Evolutionary conservation across 2,113 vertebrate genomes (phyloP).

Genomic region (Lamprotornis superbus): DNA sequence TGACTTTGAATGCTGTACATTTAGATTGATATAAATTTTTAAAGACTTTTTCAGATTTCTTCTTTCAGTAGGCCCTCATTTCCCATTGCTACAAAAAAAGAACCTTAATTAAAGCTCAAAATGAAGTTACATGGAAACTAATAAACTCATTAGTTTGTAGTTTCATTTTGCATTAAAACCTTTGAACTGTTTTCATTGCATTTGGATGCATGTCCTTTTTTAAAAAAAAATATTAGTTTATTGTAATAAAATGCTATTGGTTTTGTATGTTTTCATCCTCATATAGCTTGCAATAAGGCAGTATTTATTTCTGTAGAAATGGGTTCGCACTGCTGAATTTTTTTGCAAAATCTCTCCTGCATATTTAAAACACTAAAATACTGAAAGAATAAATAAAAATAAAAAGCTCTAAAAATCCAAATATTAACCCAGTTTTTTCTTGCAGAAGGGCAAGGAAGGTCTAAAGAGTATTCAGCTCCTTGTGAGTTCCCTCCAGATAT

Average conservation of each 20-base stretch:
- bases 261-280: not conserved
- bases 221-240: fast-evolving
- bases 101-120: not conserved
- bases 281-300: not conserved
- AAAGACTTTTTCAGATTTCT: not conserved
- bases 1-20: not conserved
- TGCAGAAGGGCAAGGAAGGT: not conserved
- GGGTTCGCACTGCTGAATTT: not conserved
- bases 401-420: not conserved
- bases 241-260: not conserved
- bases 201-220: not conserved
- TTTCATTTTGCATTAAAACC: not conserved
- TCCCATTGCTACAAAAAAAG: not conserved
- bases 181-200: not conserved
- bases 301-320: not conserved
- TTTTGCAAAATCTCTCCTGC: not conserved
- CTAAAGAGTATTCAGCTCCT: not conserved
- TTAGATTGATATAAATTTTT: not conserved
- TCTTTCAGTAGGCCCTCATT: not conserved
- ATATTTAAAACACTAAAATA: not conserved
- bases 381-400: not conserved
- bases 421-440: not conserved
- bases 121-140: not conserved
- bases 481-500: not conserved
- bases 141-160: not conserved